Conservation (phyloP, 2,888 invertebrate species). For the Thyatira batis region DNA sequence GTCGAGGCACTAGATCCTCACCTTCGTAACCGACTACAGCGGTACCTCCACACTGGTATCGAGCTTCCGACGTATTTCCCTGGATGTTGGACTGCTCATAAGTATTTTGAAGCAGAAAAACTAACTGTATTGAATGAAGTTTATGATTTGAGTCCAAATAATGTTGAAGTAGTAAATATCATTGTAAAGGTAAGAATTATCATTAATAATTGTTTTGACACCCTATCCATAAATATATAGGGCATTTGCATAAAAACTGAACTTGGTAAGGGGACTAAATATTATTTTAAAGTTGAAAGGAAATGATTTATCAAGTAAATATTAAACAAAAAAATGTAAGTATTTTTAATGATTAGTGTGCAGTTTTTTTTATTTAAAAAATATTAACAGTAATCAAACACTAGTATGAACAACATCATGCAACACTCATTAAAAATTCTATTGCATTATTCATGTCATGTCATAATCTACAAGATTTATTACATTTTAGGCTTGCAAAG, state of each 20-base stretch:
- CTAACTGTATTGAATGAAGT: constrained; percentile 59
- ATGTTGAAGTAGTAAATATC: constrained; percentile 56
- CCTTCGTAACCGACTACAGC: constrained; percentile 63
- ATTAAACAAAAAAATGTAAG: neutral
- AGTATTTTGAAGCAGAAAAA: constrained; percentile 72
- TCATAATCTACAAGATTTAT: constrained; percentile 13
- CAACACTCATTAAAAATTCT: neutral
- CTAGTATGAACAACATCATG: neutral
- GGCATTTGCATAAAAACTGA: no score
- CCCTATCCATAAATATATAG: no score
- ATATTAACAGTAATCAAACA: neutral
- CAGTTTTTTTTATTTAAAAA: no score
- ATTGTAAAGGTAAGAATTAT: constrained; percentile 57
- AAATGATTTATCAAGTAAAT: no score
- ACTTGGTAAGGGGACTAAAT: no score
- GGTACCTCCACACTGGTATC: constrained; percentile 79
- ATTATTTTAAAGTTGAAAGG: no score
- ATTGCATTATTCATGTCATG: neutral
- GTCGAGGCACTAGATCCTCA: constrained; percentile 49
- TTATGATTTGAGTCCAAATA: constrained; percentile 34
- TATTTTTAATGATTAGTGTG: no score
- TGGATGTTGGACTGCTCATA: constrained; percentile 78
- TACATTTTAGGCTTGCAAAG: constrained; percentile 68
- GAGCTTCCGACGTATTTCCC: constrained; percentile 81
- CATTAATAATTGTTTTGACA: no score